phyloP scores from a whole-genome alignment of 2,113 vertebrate species.

The Pitta sordida region DNA sequence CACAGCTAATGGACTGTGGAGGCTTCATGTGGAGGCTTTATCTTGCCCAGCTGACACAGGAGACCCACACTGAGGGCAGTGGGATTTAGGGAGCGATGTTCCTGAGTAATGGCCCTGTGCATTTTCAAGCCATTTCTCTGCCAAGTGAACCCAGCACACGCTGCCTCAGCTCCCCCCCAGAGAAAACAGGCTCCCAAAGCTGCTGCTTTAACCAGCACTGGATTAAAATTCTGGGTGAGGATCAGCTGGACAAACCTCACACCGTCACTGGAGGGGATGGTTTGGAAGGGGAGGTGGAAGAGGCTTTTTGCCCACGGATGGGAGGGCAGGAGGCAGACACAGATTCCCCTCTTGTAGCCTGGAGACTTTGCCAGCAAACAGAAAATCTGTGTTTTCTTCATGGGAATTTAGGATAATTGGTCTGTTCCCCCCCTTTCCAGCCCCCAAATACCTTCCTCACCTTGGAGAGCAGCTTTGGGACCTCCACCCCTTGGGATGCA shows the following conservation, averaged over 20 bases:
- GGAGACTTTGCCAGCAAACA: not conserved
- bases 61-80: not conserved
- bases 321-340: not conserved
- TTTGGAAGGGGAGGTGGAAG: not conserved
- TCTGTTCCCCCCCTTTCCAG: not conserved
- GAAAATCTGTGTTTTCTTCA: not conserved
- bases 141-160: not conserved
- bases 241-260: not conserved
- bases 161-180: not conserved
- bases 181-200: not conserved
- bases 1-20: not conserved
- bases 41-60: rapidly evolving
- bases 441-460: not conserved
- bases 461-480: not conserved
- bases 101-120: not conserved
- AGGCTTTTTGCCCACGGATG: not conserved
- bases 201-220: not conserved
- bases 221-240: not conserved
- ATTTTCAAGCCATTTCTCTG: not conserved
- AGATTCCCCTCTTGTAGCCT: not conserved
- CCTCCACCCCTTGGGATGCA: not conserved
- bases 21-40: not conserved
- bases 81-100: not conserved
- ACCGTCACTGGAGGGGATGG: not conserved
- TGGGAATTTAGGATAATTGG: not conserved